A percentile compares a stretch with the other conserved stretches of the same genome.
Conservation (phyloP, 2,113 vertebrate species). For the Aegithalos caudatus region DNA sequence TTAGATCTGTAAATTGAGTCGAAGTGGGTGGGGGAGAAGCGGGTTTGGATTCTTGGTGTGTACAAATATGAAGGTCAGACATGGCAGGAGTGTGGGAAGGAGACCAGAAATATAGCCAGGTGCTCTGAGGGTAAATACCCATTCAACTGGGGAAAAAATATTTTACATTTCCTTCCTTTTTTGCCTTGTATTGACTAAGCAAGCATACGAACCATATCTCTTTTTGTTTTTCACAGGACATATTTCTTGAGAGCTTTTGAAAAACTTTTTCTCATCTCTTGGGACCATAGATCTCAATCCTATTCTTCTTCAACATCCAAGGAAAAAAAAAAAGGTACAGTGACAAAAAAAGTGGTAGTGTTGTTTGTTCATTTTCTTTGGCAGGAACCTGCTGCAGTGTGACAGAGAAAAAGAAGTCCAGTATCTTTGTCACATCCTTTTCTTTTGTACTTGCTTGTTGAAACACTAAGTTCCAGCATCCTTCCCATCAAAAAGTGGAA, state of each 20-base stretch:
- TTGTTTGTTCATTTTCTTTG: background rate
- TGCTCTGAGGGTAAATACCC: background rate
- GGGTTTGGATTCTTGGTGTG: background rate
- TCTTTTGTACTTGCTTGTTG: background rate
- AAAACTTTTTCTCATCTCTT: background rate
- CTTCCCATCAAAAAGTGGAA: background rate
- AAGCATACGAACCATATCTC: background rate
- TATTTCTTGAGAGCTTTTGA: background rate
- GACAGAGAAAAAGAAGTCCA: background rate
- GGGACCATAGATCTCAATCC: background rate
- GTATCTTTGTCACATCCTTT: background rate
- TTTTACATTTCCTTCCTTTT: background rate
- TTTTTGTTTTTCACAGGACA: background rate
- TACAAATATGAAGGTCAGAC: background rate
- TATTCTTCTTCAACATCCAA: background rate
- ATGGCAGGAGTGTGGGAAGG: background rate
- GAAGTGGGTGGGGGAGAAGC: accelerated
- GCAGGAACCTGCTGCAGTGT: background rate
- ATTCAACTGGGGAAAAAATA: background rate
- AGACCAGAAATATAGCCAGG: background rate
- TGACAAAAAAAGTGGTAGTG: background rate
- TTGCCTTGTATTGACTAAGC: background rate
- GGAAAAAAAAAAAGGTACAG: background rate
- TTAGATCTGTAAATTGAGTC: background rate
- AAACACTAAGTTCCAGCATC: background rate